A percentile compares a stretch with the other conserved stretches of the same genome.
Conservation (phyloP, 2,113 vertebrate genomes). For the Kryptolebias marmoratus region DNA sequence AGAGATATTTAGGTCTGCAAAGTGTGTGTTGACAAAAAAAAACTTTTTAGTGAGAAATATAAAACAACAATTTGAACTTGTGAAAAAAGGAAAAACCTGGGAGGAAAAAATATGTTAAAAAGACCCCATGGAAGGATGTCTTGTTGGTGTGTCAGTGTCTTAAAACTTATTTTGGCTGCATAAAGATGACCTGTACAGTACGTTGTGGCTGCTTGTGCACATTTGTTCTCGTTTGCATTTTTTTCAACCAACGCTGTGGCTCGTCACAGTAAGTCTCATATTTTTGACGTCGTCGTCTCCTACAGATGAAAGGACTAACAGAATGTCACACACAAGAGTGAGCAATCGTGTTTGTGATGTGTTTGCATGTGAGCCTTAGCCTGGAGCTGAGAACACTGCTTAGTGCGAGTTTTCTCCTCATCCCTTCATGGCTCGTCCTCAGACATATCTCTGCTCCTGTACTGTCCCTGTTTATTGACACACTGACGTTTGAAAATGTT, state of each 20-base stretch:
- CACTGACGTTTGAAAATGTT: conserved; percentile 46
- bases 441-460: conserved; percentile 20
- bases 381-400: conserved; percentile 24
- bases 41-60: too few relatives aligned
- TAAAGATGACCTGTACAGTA: neutral
- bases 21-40: too few relatives aligned
- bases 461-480: conserved; percentile 39
- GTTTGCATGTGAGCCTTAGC: conserved; percentile 37
- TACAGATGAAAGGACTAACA: conserved; percentile 3
- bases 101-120: too few relatives aligned
- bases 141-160: too few relatives aligned
- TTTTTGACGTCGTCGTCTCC: conserved; percentile 20
- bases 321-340: conserved; percentile 10
- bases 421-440: conserved; percentile 14
- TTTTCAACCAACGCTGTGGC: neutral
- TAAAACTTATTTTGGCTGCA: neutral
- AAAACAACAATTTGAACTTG: too few relatives aligned
- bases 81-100: too few relatives aligned
- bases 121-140: too few relatives aligned
- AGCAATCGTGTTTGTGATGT: conserved; percentile 22
- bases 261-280: neutral
- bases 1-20: too few relatives aligned
- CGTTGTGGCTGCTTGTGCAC: neutral
- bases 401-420: conserved; percentile 24
- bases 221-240: neutral